Evolutionary conservation across 2,888 invertebrate genomes (phyloP).

Genomic region (Pterostichus niger): DNA sequence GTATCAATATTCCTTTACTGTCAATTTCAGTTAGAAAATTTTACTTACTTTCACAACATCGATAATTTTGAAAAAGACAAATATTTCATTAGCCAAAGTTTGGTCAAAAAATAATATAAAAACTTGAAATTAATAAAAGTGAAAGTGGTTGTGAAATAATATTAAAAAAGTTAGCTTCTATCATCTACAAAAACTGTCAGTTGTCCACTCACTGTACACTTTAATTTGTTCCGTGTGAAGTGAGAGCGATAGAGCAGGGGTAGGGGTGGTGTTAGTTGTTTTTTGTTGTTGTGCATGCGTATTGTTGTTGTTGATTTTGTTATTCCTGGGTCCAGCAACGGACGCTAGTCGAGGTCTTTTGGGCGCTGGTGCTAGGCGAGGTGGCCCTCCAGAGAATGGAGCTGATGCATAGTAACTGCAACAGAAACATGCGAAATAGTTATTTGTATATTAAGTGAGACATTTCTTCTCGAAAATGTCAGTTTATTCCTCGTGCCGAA

Average conservation of each 20-base stretch:
- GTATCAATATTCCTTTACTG: no score
- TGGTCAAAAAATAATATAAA: no score
- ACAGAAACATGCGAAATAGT: conserved; percentile 70
- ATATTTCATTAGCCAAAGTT: no score
- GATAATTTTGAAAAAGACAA: no score
- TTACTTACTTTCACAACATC: no score
- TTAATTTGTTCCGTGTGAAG: conserved; percentile 80
- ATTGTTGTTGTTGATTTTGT: conserved; percentile 15
- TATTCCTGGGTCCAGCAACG: conserved; percentile 72
- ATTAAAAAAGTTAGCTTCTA: not conserved
- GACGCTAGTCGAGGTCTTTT: conserved; percentile 82
- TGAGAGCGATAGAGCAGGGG: conserved; percentile 76
- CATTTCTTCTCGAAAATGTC: no score
- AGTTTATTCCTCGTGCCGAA: no score
- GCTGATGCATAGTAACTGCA: conserved; percentile 83
- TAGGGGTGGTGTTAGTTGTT: conserved; percentile 73
- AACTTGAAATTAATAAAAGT: no score
- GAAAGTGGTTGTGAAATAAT: no score
- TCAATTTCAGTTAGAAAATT: no score
- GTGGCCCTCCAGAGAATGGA: conserved; percentile 78
- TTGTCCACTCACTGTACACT: conserved; percentile 82
- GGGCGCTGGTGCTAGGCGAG: conserved; percentile 81
- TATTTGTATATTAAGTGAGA: no score
- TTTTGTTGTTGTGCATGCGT: conserved; percentile 71
- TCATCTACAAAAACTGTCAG: not conserved